These are phyloP conservation scores for Stenoptilia bipunctidactyla DNA, from an alignment of 2,888 invertebrate species.

Conservation along the genomic window DNA sequence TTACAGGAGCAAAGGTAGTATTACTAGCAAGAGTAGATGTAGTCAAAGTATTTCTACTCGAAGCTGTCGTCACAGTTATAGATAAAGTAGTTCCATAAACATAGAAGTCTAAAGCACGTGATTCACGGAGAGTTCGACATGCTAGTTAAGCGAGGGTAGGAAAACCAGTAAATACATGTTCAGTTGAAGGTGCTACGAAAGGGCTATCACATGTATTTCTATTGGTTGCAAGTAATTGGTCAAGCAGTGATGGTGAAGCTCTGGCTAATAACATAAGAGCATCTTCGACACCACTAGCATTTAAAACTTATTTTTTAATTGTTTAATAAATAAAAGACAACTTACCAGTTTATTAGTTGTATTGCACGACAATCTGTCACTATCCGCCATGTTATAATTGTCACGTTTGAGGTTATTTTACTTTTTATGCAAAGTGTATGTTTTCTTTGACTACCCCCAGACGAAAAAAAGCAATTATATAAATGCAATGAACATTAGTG, in stretches of 20 bases:
- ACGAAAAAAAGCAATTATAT: background rate
- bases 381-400: background rate
- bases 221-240: background rate
- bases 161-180: background rate
- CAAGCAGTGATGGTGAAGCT: background rate
- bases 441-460: background rate
- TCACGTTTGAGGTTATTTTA: background rate
- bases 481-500: background rate
- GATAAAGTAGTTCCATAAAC: slow-evolving; percentile 11
- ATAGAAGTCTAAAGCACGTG: slow-evolving; percentile 3
- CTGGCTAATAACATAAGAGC: background rate
- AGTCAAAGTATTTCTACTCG: slow-evolving; percentile 17
- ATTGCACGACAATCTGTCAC: background rate
- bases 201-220: background rate
- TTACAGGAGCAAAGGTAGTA: background rate
- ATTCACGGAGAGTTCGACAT: background rate
- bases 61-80: slow-evolving; percentile 16
- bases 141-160: slow-evolving; percentile 2
- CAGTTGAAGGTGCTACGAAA: background rate
- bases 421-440: background rate
- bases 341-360: no score
- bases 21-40: slow-evolving; percentile 1
- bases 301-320: background rate
- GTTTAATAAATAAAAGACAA: no score
- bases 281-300: background rate